Evolutionary conservation across 2,888 invertebrate genomes (phyloP), one percentile per base, ranked within the genome.

Genomic region (Tinea pellionella): DNA sequence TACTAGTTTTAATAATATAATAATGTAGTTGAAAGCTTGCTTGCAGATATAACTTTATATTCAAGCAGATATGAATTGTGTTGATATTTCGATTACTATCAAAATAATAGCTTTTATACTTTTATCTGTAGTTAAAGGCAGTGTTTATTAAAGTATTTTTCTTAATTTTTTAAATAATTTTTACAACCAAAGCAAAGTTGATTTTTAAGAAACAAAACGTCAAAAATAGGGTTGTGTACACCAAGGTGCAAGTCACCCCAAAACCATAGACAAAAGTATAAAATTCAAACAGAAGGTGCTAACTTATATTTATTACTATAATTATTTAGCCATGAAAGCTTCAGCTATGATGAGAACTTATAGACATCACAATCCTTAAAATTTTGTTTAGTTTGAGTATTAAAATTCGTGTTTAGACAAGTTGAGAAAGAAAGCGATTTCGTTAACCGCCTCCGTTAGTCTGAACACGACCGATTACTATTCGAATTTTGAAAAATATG

Each of bases 61-160:
- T 77, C 79, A 82, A 83, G 81, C 82, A 76, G 82, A 83, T 84
- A 83, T 83, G 83, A 81, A 77, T 74, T 74, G 70, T 71, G 68
- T 69, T 72, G 75, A 79, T 79, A 80, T 80, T 74, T 58, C 16
- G n/a, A 59, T 57, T 13, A 57, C 32, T 57, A 15, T 13, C 3
- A 57, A 37, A 37, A 8, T 13, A 12, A 18, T 19, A 6, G 42
- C 24, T 59, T 41, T 42, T 42, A 32, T 42, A 41, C 59, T 42
- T 19, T 59, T 41, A 41, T 15, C 59, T 42, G 18, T 18, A 12
- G 42, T 57, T 18, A n/a, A 1, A 30, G 55, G 55, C 55, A 55
- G 55, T 55, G 55, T 55, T 47, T 16, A 16, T 47, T 47, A 6
- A n/a, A n/a, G n/a, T n/a, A n/a, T n/a, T n/a, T n/a, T n/a, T n/a